Evolutionary conservation across 2,113 vertebrate species (phyloP).

Genomic region (Zapus hudsonius): DNA sequence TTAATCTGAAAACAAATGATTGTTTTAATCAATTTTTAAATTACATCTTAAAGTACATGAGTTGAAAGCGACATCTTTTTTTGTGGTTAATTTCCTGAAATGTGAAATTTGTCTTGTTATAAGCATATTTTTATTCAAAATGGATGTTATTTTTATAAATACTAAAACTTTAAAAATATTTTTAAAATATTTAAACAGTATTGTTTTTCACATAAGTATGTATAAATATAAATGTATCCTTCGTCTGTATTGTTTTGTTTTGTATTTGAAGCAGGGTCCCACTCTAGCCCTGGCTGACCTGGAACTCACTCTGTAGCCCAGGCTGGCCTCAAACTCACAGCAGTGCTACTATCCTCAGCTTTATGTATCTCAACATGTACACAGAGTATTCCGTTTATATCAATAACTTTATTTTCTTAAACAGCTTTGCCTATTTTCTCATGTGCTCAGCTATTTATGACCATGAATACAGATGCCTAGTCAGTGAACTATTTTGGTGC

Average conservation of each 20-base stretch:
- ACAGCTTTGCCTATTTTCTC: not conserved
- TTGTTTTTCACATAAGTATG: conserved; percentile 50
- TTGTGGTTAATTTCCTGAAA: conserved; percentile 51
- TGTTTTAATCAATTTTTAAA: conserved; percentile 36
- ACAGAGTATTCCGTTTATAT: conserved; percentile 27
- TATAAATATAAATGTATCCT: not conserved
- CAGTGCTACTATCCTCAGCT: too few relatives aligned
- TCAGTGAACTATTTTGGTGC: not conserved
- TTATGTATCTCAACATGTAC: conserved; percentile 15
- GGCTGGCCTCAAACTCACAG: too few relatives aligned
- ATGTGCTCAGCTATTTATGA: conserved; percentile 38
- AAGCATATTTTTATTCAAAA: not conserved
- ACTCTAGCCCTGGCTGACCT: too few relatives aligned
- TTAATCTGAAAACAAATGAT: conserved; percentile 11
- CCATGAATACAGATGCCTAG: conserved; percentile 1
- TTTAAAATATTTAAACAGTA: conserved; percentile 24
- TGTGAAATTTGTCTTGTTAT: conserved; percentile 47
- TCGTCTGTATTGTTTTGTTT: too few relatives aligned
- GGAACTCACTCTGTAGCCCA: too few relatives aligned
- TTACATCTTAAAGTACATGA: conserved; percentile 31
- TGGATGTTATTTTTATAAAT: conserved; percentile 29
- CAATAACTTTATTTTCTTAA: conserved; percentile 56
- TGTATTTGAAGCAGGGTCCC: too few relatives aligned
- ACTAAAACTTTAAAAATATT: conserved; percentile 19
- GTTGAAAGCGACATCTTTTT: conserved; percentile 37